A percentile compares a stretch with the other conserved stretches of the same genome.
Evolutionary conservation across 2,113 vertebrate species (phyloP).

Genomic region (Ptyas mucosa): DNA sequence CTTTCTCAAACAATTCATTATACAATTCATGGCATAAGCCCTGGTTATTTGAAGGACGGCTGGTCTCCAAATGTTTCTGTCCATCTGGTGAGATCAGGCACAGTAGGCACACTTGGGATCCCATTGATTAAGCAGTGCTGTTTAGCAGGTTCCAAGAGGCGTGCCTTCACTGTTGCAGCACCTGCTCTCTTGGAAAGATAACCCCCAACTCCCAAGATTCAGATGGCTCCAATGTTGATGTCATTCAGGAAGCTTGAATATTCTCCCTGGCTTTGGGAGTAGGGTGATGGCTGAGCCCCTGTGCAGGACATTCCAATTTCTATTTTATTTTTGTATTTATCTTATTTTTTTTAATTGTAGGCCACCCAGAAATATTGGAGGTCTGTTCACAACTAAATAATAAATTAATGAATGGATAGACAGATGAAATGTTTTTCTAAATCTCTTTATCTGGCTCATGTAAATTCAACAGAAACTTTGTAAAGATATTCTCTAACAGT

Average conservation of each 20-base stretch:
- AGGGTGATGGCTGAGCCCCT: neutral
- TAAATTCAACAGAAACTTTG: neutral
- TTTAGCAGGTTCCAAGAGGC: neutral
- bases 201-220: neutral
- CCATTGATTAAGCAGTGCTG: neutral
- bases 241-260: neutral
- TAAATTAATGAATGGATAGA: neutral
- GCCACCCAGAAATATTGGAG: neutral
- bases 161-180: neutral
- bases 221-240: neutral
- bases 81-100: neutral
- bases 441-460: neutral
- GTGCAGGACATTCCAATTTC: neutral
- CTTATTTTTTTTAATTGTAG: neutral
- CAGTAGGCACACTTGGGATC: neutral
- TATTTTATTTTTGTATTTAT: neutral
- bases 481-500: neutral
- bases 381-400: neutral
- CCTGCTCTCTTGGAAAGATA: neutral
- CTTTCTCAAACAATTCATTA: neutral
- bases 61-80: neutral
- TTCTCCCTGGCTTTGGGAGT: neutral
- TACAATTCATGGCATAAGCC: neutral
- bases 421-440: neutral
- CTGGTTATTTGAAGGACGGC: too few relatives aligned